A percentile compares a stretch with the other conserved stretches of the same genome.
phyloP scores from a whole-genome alignment of 2,888 invertebrate species.

The Encarsia formosa region DNA sequence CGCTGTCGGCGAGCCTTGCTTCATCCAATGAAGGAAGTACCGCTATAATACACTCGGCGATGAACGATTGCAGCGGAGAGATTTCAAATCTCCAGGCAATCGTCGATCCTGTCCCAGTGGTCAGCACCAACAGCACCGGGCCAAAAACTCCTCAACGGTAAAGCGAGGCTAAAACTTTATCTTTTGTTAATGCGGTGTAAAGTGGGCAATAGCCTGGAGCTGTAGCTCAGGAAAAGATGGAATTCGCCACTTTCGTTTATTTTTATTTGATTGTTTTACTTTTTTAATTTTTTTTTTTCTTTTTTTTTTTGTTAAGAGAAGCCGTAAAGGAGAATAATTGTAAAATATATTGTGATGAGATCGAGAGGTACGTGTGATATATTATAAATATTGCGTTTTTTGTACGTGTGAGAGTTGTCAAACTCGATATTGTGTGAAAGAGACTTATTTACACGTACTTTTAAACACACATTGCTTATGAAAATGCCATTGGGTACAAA shows the following conservation, averaged over 20 bases:
- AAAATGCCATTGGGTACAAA: conserved; percentile 12
- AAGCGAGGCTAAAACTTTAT: background rate
- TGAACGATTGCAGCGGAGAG: conserved; percentile 54
- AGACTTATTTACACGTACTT: conserved; percentile 1
- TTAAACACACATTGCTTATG: conserved; percentile 10
- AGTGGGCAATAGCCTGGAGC: no score
- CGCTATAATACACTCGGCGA: conserved; percentile 49
- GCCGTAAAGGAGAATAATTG: no score
- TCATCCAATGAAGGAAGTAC: conserved; percentile 56
- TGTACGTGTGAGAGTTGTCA: background rate
- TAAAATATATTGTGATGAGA: no score
- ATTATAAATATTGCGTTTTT: background rate
- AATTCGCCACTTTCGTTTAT: no score
- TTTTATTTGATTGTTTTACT: background rate
- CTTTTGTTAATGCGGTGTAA: background rate
- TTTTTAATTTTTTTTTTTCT: background rate
- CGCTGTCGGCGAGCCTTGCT: conserved; percentile 62
- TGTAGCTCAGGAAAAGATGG: no score
- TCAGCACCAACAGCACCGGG: background rate
- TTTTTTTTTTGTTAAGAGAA: background rate
- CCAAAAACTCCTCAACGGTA: background rate
- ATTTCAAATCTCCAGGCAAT: conserved; percentile 61
- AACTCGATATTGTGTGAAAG: no score
- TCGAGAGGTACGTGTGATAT: no score
- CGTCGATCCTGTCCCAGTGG: conserved; percentile 37